Evolutionary conservation across 2,797 vertebrate species (phyloP).

Genomic region (Catamblyrhynchus diadema): DNA sequence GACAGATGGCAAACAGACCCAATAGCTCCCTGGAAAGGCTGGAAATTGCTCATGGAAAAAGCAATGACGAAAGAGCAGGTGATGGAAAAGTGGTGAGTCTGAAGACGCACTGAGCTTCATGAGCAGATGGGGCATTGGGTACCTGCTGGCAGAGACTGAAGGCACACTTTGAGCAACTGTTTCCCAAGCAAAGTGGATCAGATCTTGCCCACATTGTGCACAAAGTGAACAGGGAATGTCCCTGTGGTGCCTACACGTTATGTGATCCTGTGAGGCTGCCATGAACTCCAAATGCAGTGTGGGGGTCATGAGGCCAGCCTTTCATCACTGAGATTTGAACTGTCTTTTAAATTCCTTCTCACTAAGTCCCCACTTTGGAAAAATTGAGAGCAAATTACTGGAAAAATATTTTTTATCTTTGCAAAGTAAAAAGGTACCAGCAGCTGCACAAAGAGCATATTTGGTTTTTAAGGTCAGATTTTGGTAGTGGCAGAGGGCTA

Average conservation of each 20-base stretch:
- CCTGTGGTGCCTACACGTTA: fast-evolving
- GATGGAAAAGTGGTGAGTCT: not conserved
- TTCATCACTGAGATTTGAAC: not conserved
- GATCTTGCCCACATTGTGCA: not conserved
- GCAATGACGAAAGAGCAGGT: not conserved
- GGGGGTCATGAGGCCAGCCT: not conserved
- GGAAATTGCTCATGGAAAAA: constrained; percentile 8
- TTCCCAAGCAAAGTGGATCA: not conserved
- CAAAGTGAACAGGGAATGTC: not conserved
- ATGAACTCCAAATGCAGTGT: not conserved
- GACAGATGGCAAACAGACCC: constrained; percentile 27
- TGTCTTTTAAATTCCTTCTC: not conserved
- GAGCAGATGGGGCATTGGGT: not conserved
- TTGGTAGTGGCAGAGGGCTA: not conserved
- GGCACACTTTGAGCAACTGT: not conserved
- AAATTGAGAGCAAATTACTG: not conserved
- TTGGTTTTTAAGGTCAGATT: not conserved
- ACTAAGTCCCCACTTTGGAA: not conserved
- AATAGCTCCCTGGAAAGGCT: not conserved
- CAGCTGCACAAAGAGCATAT: not conserved
- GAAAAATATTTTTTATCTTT: not conserved
- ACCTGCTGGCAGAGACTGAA: not conserved
- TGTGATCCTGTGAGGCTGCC: not conserved
- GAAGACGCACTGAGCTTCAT: not conserved
- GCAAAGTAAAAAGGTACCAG: not conserved